Base-by-base conservation (phyloP, 2,888 invertebrate genomes). In the Mythimna albipuncta region DNA sequence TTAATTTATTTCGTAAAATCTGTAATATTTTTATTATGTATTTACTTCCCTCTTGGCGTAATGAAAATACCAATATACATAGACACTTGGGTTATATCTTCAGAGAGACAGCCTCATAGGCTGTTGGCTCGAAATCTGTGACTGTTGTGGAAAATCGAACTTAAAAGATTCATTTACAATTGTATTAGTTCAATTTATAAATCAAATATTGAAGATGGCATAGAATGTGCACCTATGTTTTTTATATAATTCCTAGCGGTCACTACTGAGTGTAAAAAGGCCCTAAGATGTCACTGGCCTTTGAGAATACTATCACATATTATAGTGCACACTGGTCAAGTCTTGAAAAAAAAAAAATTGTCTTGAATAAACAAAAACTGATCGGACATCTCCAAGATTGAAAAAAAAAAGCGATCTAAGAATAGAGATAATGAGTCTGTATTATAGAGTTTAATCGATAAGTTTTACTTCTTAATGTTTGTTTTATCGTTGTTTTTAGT, bases 401-500 rank as follows among this genome's bases (percentile, higher is more conserved):
- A 79, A 71, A 72, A 68, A 76, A 77, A 77, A 77, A 41, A 68
- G 61, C 75, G 79, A 83, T 84, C 83, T 81, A 85, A 78, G 73
- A 79, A 81, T 81, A 87, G 89, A 89, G 90, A 92, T 86, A 84
- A 90, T 83, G 89, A 92, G 92, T 92, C 92, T 95, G 94, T 94
- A 94, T 88, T 93, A 94, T 94, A 94, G 90, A 89, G 85, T 88
- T 89, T 90, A 91, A 89, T 87, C 75, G 26, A 85, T 94, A 93
- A 93, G 92, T 90, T 89, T 84, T 88, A 90, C 80, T 82, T 82
- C 79, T 73, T 84, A 79, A 89, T 89, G 88, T 91, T 93, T 92
- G 92, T 91, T 93, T 92, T 89, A 87, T 90, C 89, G 91, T 94
- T 94, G 92, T 91, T 93, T 89, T 93, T 93, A 92, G 91, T 92